phyloP scores from a whole-genome alignment of 2,113 vertebrate species.

The Pluvianellus socialis region DNA sequence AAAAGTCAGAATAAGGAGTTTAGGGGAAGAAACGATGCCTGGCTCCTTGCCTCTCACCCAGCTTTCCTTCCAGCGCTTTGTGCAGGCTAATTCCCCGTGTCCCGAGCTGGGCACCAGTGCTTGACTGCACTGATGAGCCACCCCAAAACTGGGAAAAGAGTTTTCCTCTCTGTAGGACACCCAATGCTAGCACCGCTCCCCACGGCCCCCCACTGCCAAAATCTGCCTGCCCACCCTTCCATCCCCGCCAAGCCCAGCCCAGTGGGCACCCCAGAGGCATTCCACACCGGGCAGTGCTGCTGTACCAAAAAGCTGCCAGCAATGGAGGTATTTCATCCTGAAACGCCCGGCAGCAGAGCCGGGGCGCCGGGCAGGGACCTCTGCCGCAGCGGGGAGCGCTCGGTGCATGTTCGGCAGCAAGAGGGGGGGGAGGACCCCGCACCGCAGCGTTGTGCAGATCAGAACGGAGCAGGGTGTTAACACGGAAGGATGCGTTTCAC shows the following conservation, averaged over 20 bases:
- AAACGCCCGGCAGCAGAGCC: fast-evolving
- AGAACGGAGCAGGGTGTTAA: fast-evolving
- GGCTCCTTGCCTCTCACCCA: not conserved
- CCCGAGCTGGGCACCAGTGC: not conserved
- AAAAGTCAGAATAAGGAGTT: not conserved
- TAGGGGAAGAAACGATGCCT: not conserved
- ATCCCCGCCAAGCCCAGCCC: not conserved
- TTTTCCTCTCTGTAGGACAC: not conserved
- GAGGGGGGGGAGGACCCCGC: not conserved
- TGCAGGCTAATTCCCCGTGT: not conserved
- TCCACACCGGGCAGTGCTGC: fast-evolving
- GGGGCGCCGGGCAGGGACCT: fast-evolving
- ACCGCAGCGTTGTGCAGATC: fast-evolving
- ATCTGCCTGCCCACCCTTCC: not conserved
- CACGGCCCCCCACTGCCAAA: no score
- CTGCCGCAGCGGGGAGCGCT: fast-evolving
- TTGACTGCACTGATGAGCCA: not conserved
- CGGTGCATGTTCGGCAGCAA: fast-evolving
- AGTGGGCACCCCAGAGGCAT: not conserved
- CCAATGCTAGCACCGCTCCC: fast-evolving
- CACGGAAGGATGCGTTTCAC: not conserved
- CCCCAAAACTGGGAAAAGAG: not conserved
- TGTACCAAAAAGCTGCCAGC: fast-evolving
- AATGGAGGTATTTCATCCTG: no score
- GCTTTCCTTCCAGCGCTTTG: not conserved